Conservation (phyloP, 2,797 vertebrate species). For the Sebastolobus alascanus region DNA sequence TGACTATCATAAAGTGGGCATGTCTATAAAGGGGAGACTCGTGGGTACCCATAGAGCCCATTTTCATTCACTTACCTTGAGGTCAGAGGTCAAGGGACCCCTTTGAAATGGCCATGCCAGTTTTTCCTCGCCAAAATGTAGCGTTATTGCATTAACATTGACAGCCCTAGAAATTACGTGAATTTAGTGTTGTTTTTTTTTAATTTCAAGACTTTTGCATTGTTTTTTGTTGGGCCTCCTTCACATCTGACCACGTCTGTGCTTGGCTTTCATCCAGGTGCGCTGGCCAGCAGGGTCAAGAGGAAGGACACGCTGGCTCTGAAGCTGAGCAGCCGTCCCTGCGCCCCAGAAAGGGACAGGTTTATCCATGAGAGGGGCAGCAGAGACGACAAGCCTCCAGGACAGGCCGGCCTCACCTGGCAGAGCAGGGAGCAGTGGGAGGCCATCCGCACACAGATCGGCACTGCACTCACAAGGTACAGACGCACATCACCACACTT, state of each 20-base stretch:
- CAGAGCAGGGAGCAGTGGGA: constrained; percentile 98
- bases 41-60: too few relatives aligned
- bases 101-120: too few relatives aligned
- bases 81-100: too few relatives aligned
- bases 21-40: too few relatives aligned
- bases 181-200: background rate
- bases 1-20: too few relatives aligned
- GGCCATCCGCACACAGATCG: constrained; percentile 96
- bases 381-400: constrained; percentile 81
- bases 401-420: constrained; percentile 90
- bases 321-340: constrained; percentile 88
- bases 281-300: constrained; percentile 93
- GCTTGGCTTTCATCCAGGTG: constrained; percentile 80
- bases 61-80: too few relatives aligned
- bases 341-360: constrained; percentile 75
- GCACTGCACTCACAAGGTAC: constrained; percentile 93
- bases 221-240: background rate
- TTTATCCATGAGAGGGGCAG: constrained; percentile 73
- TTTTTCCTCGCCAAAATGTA: too few relatives aligned
- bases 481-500: background rate
- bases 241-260: constrained; percentile 26
- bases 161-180: too few relatives aligned
- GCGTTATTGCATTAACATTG: too few relatives aligned
- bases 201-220: background rate
- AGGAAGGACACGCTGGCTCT: constrained; percentile 98